A percentile compares a stretch with the other conserved stretches of the same genome.
Conservation (phyloP, 2,113 vertebrate species). For the Apodemus speciosus region DNA sequence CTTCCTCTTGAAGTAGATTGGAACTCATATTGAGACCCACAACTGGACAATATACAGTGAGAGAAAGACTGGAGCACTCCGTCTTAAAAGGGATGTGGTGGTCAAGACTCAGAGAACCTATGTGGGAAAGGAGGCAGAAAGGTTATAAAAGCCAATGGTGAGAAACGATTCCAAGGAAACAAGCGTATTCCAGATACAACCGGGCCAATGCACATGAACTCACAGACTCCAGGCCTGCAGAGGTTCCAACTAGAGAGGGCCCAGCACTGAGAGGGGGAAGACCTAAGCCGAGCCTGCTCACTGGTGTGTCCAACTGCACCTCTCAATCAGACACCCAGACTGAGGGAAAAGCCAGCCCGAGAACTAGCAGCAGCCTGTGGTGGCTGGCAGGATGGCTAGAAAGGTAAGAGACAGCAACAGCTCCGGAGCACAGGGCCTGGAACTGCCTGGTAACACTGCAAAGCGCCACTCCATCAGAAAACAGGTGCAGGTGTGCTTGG, state of each 20-base stretch:
- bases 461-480: not conserved
- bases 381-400: too few relatives aligned
- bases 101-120: not conserved
- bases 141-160: not conserved
- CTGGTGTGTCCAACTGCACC: not conserved
- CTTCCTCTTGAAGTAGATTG: too few relatives aligned
- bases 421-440: accelerated
- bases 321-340: not conserved
- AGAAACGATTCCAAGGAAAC: not conserved
- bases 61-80: too few relatives aligned
- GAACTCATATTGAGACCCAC: too few relatives aligned
- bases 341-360: not conserved
- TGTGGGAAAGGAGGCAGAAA: not conserved
- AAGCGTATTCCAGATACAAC: not conserved
- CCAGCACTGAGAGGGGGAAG: not conserved
- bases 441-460: not conserved
- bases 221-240: not conserved
- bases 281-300: not conserved
- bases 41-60: too few relatives aligned
- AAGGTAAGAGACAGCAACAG: not conserved
- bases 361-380: not conserved
- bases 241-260: not conserved
- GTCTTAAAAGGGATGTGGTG: too few relatives aligned
- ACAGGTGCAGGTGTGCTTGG: not conserved
- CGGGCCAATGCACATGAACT: not conserved